Evolutionary conservation across 2,797 vertebrate genomes (phyloP).

Genomic region (Pitangus sulphuratus): DNA sequence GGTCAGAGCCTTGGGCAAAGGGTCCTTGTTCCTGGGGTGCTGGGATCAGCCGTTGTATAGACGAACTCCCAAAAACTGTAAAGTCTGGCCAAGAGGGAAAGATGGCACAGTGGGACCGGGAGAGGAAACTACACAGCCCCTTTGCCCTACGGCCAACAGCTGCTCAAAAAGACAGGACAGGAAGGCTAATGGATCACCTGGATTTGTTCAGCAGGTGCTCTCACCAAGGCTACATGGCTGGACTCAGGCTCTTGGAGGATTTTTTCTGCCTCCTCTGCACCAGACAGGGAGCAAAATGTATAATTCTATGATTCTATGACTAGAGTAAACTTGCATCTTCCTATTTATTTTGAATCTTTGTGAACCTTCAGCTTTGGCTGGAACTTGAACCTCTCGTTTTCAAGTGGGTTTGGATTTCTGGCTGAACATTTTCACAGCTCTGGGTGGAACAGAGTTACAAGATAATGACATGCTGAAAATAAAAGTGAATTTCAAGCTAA

Average conservation of each 20-base stretch:
- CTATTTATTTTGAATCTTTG: slow-evolving; percentile 14
- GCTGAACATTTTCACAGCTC: slow-evolving; percentile 68
- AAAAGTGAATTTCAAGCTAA: slow-evolving; percentile 29
- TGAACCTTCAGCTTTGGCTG: slow-evolving; percentile 35
- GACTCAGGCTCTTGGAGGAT: background rate
- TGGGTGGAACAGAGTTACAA: slow-evolving; percentile 43
- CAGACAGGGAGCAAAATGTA: background rate
- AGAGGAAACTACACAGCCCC: background rate
- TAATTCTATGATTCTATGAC: background rate
- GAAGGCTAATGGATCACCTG: background rate
- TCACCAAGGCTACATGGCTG: background rate
- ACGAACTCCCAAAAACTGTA: background rate
- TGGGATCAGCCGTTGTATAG: background rate
- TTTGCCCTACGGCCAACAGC: background rate
- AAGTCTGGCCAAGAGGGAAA: background rate
- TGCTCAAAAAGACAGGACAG: background rate
- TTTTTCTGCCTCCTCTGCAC: background rate
- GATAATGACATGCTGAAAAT: slow-evolving; percentile 34
- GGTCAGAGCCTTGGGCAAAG: background rate
- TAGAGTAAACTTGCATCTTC: background rate
- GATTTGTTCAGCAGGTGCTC: background rate
- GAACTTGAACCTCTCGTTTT: slow-evolving; percentile 37
- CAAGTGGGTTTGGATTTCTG: slow-evolving; percentile 61
- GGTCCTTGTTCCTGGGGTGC: background rate
- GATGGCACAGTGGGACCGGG: rapidly evolving